phyloP scores from a whole-genome alignment of 1,140 invertebrate species.

The silkworm (Bombyx mori) region DNA sequence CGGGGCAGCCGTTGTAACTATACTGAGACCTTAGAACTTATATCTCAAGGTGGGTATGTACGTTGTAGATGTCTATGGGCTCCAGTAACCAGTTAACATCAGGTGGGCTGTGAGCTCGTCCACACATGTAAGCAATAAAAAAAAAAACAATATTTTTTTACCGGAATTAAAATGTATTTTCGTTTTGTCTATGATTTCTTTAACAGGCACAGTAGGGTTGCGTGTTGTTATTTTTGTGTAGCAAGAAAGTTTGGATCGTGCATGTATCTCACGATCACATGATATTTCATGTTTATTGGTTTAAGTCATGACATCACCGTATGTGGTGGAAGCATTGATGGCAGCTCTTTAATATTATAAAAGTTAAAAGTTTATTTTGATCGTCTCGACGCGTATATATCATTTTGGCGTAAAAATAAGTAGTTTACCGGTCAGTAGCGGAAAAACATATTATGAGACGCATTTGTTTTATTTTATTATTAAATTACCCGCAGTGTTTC shows the following conservation, averaged over 20 bases:
- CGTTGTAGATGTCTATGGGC: no score
- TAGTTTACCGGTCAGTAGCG: conserved; percentile 31
- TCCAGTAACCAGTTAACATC: no score
- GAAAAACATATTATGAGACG: conserved; percentile 11
- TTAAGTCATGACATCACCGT: conserved; percentile 56
- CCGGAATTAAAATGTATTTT: conserved; percentile 17
- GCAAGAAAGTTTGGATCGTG: conserved; percentile 35
- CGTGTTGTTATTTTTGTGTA: conserved; percentile 31
- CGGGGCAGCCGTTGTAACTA: no score
- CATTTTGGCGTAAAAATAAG: conserved; percentile 24
- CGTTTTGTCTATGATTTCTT: conserved; percentile 27
- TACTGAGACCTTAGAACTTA: no score
- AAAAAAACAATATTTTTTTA: neutral
- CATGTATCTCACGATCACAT: conserved; percentile 44
- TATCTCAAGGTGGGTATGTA: no score
- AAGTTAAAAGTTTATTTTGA: conserved; percentile 46
- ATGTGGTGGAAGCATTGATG: conserved; percentile 43
- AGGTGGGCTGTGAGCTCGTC: no score
- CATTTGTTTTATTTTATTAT: conserved; percentile 18
- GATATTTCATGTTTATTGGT: conserved; percentile 58
- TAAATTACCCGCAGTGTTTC: conserved; percentile 10
- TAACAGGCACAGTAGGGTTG: conserved; percentile 22
- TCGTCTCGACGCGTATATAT: conserved; percentile 32
- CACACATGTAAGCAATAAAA: neutral
- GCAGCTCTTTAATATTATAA: conserved; percentile 32